Evolutionary conservation across 2,113 vertebrate genomes (phyloP), one percentile per base, ranked within the genome.

Genomic region (Mustela nigripes): DNA sequence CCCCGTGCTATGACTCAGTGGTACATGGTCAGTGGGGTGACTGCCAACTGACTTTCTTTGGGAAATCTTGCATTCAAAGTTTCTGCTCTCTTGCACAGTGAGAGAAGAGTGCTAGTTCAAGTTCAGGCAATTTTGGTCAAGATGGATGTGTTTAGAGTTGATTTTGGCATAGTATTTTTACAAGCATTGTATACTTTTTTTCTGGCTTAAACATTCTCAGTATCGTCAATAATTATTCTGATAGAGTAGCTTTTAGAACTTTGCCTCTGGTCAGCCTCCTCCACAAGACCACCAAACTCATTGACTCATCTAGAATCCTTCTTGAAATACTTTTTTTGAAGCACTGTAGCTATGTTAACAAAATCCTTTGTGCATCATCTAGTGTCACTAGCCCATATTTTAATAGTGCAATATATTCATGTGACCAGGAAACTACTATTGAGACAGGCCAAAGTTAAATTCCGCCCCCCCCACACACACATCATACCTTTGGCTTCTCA

Each of bases 1-100:
- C 0, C 42, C 10, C 26, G 6, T 1, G 22, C 10, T 11, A 2
- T 11, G 21, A 67, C 45, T 45, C 45, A 4, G 71, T 11, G 2
- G 3, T 16, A 2, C 5, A 22, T 14, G 16, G 53, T 36, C 31
- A 2, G 1, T 10, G 39, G n/a, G 26, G 31, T 73, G 42, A 60
- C 19, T n/a, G 19, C 33, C 45, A 82, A 19, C 28, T 28, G 2
- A 9, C 53, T 90, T 92, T 56, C 26, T 67, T 26, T 31, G 18
- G 31, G 36, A 97, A 80, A 91, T 24, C 11, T 7, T 80, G 14
- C 22, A 18, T 74, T 73, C 36, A 42, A 18, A 15, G 63, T 76
- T 48, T 89, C 12, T 36, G 33, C 22, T 78, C 26, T 74, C 21
- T 79, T 53, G 60, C 60, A 31, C 81, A 18, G 60, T 31, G 60